Evolutionary conservation across 2,888 invertebrate species (phyloP), one percentile per base, ranked within the genome.

Genomic region (Syrphus vitripennis): DNA sequence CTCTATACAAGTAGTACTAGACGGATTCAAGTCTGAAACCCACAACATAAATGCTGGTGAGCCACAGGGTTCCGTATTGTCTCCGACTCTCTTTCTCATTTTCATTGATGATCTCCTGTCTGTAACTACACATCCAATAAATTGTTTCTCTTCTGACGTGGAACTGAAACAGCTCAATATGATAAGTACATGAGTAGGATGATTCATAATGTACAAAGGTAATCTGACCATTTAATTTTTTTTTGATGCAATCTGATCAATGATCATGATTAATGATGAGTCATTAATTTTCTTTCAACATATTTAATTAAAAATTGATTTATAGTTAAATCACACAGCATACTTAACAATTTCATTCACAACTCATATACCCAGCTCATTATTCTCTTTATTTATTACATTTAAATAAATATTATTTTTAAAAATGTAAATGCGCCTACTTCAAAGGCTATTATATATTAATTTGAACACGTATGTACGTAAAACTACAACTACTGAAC

Each of bases 321-420:
- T n/a, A n/a, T 34, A 21, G 3, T 59, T 59, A 59, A 59, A 59
- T 50, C 24, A 50, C 34, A 37, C 37, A 21, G 7, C 16, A 45
- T 16, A 24, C 0, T 50, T 50, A 24, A 21, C 50, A 12, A 31
- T 57, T 57, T 16, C 31, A 57, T 34, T 57, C 45, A 63, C 42
- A 45, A 16, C 12, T 45, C 29, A 65, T 16, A 26, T 1, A 40
- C n/a, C 34, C 4, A 12, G 12, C 42, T 65, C 16, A 42, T 65
- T 29, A 63, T 65, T 65, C 45, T 12, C 45, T 45, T 45, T 65
- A 45, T 29, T 45, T n/a, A 65, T 65, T 65, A 29, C 63, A 29
- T 65, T 65, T 65, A 45, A 65, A 65, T 45, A 24, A 16, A 29
- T 42, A 63, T 42, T 14, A 12, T 63, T 26, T 48, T 24, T 59